phyloP scores from a whole-genome alignment of 1,140 invertebrate species.

The Drosophila simulans region DNA sequence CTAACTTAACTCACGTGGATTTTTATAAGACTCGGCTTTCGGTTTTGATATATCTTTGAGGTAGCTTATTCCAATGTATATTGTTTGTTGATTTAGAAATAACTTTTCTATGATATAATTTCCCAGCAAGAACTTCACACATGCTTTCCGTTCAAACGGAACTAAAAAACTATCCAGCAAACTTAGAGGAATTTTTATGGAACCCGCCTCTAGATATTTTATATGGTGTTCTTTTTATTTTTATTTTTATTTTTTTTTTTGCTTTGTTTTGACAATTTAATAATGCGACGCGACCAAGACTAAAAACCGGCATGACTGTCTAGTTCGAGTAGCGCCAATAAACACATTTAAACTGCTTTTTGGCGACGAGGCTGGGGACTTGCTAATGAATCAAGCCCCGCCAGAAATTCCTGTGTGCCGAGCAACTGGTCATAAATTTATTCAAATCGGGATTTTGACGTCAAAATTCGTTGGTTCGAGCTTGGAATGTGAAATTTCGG shows the following conservation, averaged over 20 bases:
- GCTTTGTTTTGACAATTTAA: constrained; percentile 52
- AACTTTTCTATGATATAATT: background rate
- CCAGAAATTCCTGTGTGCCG: constrained; percentile 71
- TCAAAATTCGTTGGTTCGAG: constrained; percentile 51
- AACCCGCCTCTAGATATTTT: background rate
- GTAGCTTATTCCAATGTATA: too few species aligned
- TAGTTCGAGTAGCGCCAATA: constrained; percentile 63
- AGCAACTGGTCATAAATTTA: constrained; percentile 60
- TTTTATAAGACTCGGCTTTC: too few species aligned
- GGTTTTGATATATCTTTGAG: too few species aligned
- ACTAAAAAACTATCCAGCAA: constrained; percentile 37
- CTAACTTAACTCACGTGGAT: background rate
- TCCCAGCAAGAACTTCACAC: background rate
- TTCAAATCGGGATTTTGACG: constrained; percentile 76
- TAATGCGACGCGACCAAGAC: constrained; percentile 49
- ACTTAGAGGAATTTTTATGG: constrained; percentile 48
- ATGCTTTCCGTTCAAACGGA: constrained; percentile 46
- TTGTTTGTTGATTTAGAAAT: constrained; percentile 17
- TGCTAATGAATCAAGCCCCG: constrained; percentile 73
- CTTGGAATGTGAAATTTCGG: constrained; percentile 77
- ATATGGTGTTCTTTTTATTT: constrained; percentile 29
- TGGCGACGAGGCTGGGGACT: constrained; percentile 29
- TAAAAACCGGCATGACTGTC: constrained; percentile 63
- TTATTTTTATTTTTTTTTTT: background rate
- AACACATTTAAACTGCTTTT: constrained; percentile 58